A percentile compares a stretch with the other conserved stretches of the same genome.
These are phyloP conservation scores for Beaufortia kweichowensis DNA, from an alignment of 2,113 vertebrate species.

Conservation along the genomic window DNA sequence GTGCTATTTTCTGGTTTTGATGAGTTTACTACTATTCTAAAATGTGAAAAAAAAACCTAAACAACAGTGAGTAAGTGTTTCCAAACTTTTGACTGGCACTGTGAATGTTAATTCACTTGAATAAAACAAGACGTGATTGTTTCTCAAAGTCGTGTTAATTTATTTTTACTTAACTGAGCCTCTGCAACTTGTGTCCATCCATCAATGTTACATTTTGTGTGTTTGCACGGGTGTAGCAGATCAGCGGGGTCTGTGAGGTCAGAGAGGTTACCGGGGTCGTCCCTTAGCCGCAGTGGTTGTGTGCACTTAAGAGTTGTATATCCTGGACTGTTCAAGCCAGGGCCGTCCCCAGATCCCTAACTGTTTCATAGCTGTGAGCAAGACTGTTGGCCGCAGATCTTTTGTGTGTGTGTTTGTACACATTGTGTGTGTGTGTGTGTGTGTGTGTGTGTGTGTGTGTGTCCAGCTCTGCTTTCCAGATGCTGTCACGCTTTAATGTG, in stretches of 20 bases:
- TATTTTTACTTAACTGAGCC: too few species aligned
- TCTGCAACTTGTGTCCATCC: not conserved
- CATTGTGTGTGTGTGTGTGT: not conserved
- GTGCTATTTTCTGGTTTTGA: too few species aligned
- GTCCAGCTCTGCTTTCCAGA: constrained; percentile 10
- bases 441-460: not conserved
- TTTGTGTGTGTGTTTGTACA: not conserved
- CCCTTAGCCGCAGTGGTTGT: not conserved
- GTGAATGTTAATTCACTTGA: too few species aligned
- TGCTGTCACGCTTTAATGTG: constrained; percentile 20
- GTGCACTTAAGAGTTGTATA: constrained; percentile 2
- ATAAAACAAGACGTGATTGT: too few species aligned
- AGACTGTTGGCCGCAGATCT: not conserved
- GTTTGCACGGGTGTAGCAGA: not conserved
- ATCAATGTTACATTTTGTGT: not conserved
- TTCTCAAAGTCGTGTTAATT: too few species aligned
- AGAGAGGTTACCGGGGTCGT: not conserved
- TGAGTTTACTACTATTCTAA: too few species aligned
- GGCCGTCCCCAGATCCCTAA: not conserved
- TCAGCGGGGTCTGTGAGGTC: not conserved
- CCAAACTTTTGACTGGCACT: too few species aligned
- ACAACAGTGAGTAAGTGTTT: too few species aligned
- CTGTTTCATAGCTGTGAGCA: constrained; percentile 16
- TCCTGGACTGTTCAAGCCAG: constrained; percentile 18
- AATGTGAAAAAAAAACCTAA: too few species aligned